phyloP scores from a whole-genome alignment of 2,113 vertebrate species.

The Archilochus colubris region DNA sequence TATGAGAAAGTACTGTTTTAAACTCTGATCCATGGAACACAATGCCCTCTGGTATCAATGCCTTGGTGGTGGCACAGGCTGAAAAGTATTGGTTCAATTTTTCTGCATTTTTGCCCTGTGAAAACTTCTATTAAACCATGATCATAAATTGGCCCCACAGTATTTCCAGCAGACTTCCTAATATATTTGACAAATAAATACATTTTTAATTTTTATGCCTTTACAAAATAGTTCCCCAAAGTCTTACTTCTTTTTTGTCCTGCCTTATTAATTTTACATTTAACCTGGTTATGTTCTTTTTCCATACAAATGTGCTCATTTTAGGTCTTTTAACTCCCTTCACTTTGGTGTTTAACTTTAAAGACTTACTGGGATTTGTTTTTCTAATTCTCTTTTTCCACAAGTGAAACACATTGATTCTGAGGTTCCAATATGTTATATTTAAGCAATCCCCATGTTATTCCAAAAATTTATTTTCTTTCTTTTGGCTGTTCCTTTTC shows the following conservation, averaged over 20 bases:
- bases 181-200: conserved; percentile 15
- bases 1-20: not conserved
- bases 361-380: not conserved
- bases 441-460: not conserved
- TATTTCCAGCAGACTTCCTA: conserved; percentile 5
- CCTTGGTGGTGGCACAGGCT: not conserved
- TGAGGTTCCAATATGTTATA: not conserved
- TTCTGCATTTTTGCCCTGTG: conserved; percentile 6
- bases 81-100: conserved; percentile 41
- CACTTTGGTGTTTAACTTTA: not conserved
- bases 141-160: not conserved
- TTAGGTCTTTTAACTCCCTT: not conserved
- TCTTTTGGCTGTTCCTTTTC: not conserved
- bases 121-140: not conserved
- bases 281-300: not conserved
- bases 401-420: not conserved
- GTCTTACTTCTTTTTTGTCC: not conserved
- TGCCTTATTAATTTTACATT: conserved; percentile 6
- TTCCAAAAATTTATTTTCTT: not conserved
- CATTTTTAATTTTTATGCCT: conserved; percentile 23
- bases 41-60: not conserved
- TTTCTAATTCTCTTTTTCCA: not conserved
- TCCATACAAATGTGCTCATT: conserved; percentile 1
- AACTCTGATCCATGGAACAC: not conserved
- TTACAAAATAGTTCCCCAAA: conserved; percentile 11